phyloP scores from a whole-genome alignment of 2,797 vertebrate genomes.

The Pelobates cultripes region DNA sequence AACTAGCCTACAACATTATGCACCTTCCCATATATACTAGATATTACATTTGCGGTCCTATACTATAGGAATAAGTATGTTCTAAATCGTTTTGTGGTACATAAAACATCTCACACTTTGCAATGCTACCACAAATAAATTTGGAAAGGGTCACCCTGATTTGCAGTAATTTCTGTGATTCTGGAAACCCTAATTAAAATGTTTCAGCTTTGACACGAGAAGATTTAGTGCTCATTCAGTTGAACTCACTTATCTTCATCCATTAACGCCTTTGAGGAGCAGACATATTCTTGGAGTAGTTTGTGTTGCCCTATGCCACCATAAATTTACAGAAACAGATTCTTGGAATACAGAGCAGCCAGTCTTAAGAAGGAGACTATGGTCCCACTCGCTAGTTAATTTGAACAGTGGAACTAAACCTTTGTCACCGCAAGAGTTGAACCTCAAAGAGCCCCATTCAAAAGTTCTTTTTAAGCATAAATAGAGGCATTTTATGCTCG shows the following conservation, averaged over 20 bases:
- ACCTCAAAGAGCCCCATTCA: constrained; percentile 42
- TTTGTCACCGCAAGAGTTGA: constrained; percentile 41
- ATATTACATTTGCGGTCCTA: constrained; percentile 37
- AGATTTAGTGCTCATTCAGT: constrained; percentile 53
- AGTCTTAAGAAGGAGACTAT: constrained; percentile 15
- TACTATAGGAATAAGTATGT: not conserved
- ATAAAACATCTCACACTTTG: constrained; percentile 28
- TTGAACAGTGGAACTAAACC: constrained; percentile 37
- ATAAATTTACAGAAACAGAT: constrained; percentile 45
- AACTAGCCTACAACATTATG: constrained; percentile 16
- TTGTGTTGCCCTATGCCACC: constrained; percentile 50
- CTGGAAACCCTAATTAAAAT: constrained; percentile 46
- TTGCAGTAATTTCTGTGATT: constrained; percentile 46
- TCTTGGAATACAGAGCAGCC: constrained; percentile 48
- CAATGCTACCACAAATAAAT: constrained; percentile 34
- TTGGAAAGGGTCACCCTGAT: constrained; percentile 32
- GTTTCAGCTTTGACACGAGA: constrained; percentile 33
- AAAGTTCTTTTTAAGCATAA: constrained; percentile 32
- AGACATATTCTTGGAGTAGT: constrained; percentile 55
- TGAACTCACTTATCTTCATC: constrained; percentile 54
- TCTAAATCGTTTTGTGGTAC: constrained; percentile 22
- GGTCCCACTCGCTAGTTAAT: not conserved
- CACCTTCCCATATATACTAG: constrained; percentile 3
- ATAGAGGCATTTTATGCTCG: constrained; percentile 38
- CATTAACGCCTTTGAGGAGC: constrained; percentile 44